These are phyloP conservation scores for Prietella phreatophila DNA, from an alignment of 2,113 vertebrate genomes.

Conservation along the genomic window DNA sequence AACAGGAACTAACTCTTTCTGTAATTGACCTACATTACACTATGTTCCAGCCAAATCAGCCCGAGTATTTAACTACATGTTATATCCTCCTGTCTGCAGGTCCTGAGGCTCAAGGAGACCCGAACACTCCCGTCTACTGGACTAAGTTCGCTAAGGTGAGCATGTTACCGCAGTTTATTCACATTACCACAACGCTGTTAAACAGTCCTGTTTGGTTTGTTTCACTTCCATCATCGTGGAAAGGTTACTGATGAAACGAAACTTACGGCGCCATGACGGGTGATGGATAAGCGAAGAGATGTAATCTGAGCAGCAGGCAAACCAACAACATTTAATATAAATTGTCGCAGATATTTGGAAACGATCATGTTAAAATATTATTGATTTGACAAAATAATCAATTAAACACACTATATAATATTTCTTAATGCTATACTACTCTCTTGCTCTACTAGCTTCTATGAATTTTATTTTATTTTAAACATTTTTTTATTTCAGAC, in stretches of 20 bases:
- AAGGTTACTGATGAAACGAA: slow-evolving; percentile 39
- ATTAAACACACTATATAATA: background rate
- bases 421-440: background rate
- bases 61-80: background rate
- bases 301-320: background rate
- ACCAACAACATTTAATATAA: background rate
- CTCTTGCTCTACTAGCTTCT: background rate
- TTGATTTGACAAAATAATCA: background rate
- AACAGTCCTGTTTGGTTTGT: background rate
- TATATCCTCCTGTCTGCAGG: slow-evolving; percentile 58
- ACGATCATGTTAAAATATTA: background rate
- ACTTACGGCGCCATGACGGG: background rate
- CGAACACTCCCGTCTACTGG: slow-evolving; percentile 80
- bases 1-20: background rate
- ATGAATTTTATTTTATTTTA: too few relatives aligned
- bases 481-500: slow-evolving; percentile 65
- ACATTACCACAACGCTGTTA: background rate
- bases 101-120: slow-evolving; percentile 59
- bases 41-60: background rate
- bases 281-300: background rate
- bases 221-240: slow-evolving; percentile 15
- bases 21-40: too few relatives aligned
- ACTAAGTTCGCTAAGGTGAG: slow-evolving; percentile 86
- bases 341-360: too few relatives aligned
- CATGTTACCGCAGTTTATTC: background rate